Percentiles rank a stretch among this genome's conserved stretches.
These are phyloP conservation scores for Sciurus niger DNA, from an alignment of 2,113 vertebrate species.

Conservation along the genomic window DNA sequence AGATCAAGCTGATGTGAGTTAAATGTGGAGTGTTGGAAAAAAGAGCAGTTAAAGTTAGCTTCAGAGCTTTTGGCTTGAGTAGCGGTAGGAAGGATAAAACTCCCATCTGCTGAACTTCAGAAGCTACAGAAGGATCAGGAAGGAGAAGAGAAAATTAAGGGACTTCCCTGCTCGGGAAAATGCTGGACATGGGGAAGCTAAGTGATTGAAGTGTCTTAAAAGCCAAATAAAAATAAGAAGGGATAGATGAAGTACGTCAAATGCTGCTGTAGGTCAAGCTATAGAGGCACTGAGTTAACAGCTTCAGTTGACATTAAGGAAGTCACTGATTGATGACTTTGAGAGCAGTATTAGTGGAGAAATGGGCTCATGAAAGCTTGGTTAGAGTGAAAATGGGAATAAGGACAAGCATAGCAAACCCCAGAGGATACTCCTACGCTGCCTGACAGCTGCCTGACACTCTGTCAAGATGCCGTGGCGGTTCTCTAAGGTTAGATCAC, in stretches of 20 bases:
- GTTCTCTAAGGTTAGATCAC: too few species aligned
- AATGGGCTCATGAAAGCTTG: background rate
- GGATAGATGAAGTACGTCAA: background rate
- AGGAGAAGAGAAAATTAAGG: background rate
- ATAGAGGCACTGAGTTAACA: background rate
- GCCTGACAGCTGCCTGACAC: background rate
- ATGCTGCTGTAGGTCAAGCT: background rate
- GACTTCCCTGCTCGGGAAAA: background rate
- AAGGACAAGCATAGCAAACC: background rate
- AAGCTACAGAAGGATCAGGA: background rate
- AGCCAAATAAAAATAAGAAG: background rate
- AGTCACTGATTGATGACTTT: background rate
- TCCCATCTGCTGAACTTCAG: background rate
- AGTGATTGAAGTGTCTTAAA: background rate
- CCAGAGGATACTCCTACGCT: background rate
- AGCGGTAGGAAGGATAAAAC: background rate
- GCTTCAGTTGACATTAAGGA: background rate
- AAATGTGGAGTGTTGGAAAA: background rate
- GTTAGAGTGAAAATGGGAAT: background rate
- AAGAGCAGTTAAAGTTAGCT: background rate
- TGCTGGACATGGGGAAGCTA: background rate
- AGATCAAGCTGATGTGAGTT: background rate
- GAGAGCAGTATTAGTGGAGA: background rate
- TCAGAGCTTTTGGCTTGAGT: background rate
- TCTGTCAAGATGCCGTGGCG: background rate